Percentiles rank a stretch among this genome's conserved stretches.
These are phyloP conservation scores for Megatriorchis doriae DNA, from an alignment of 2,113 vertebrate genomes.

Conservation along the genomic window DNA sequence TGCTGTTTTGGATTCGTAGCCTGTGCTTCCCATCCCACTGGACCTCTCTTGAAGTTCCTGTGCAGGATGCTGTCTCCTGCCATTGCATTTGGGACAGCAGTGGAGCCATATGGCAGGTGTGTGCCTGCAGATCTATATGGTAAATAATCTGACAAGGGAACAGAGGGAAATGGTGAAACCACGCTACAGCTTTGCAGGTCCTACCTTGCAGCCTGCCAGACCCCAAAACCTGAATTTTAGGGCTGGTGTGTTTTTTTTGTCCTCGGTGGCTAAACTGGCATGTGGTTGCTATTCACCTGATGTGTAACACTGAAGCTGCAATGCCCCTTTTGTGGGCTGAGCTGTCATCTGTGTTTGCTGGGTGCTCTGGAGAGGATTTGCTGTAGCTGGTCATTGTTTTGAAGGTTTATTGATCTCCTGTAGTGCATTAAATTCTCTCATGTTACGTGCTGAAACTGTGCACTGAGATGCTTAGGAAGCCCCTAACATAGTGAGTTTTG, in stretches of 20 bases:
- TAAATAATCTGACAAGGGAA: background rate
- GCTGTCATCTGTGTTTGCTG: background rate
- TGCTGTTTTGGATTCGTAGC: background rate
- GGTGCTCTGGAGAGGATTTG: background rate
- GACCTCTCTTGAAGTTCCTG: background rate
- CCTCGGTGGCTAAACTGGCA: background rate
- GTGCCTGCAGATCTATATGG: background rate
- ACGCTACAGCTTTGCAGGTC: background rate
- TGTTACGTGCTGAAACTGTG: rapidly evolving
- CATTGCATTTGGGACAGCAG: background rate
- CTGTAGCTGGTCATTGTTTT: background rate
- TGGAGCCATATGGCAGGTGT: background rate
- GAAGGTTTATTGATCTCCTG: background rate
- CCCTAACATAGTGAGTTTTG: background rate
- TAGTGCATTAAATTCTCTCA: rapidly evolving
- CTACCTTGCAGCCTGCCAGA: background rate
- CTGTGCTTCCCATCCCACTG: background rate
- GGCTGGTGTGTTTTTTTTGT: background rate
- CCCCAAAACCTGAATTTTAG: background rate
- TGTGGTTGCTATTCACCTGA: background rate
- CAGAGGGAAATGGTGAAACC: background rate
- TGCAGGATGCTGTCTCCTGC: background rate
- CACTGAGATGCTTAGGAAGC: background rate
- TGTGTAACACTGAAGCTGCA: background rate
- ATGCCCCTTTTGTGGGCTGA: background rate